Evolutionary conservation across 2,888 invertebrate genomes (phyloP).

Genomic region (Pollenia angustigena): DNA sequence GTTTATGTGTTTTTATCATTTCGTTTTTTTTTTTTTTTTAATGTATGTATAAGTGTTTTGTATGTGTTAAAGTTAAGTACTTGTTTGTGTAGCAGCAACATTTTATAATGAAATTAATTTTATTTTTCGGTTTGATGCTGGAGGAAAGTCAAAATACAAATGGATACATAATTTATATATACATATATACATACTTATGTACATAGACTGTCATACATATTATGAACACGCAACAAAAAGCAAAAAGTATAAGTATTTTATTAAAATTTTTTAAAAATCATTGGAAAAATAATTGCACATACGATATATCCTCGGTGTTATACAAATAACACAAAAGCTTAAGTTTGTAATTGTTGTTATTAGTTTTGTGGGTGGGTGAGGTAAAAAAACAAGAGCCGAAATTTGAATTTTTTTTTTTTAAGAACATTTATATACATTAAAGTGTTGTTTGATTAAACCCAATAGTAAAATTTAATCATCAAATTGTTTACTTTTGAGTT

Average conservation of each 20-base stretch:
- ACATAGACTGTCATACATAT: conserved; percentile 4
- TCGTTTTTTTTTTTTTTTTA: background rate
- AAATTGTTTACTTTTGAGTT: conserved; percentile 19
- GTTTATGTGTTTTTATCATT: background rate
- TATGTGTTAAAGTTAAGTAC: conserved; percentile 20
- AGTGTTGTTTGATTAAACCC: background rate
- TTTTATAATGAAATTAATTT: conserved; percentile 19
- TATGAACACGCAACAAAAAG: conserved; percentile 54
- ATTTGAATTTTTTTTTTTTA: background rate
- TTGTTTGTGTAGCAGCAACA: conserved; percentile 3
- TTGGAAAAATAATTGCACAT: no score
- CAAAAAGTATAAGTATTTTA: conserved; percentile 36
- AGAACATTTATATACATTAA: no score
- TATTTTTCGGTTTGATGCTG: background rate
- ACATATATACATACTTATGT: conserved; percentile 9
- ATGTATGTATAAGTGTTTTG: conserved; percentile 4
- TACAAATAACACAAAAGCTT: conserved; percentile 13
- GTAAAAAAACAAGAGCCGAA: conserved; percentile 35
- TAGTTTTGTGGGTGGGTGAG: conserved; percentile 12
- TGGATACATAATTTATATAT: conserved; percentile 6
- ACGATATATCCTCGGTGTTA: no score
- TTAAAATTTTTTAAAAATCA: no score
- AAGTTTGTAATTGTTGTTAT: conserved; percentile 6
- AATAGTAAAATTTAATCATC: background rate
- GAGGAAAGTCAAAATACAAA: background rate